Conservation (phyloP, 23 tunicate species). For the Diplosoma virens region DNA sequence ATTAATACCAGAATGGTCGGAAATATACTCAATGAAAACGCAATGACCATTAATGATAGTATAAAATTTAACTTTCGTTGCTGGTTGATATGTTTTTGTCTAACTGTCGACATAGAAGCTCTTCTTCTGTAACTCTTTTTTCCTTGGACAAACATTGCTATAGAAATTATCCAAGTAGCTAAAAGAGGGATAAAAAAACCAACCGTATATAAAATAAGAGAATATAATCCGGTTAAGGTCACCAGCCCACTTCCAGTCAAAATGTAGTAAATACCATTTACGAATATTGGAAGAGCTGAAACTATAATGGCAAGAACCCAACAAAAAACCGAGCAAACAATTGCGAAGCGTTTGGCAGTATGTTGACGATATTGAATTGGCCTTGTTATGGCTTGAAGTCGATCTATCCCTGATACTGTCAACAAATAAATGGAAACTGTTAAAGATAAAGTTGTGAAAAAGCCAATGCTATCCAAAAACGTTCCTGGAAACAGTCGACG, state of each 20-base stretch:
- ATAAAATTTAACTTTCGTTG: slow-evolving; percentile 1
- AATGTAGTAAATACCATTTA: not conserved
- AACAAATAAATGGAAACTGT: slow-evolving; percentile 24
- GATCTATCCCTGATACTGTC: slow-evolving; percentile 27
- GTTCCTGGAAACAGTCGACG: not conserved
- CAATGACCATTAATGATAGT: slow-evolving; percentile 16
- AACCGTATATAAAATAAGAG: slow-evolving; percentile 8
- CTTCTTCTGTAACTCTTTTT: slow-evolving; percentile 13
- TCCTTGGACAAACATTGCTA: slow-evolving; percentile 1
- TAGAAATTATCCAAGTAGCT: slow-evolving; percentile 11
- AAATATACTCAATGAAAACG: slow-evolving; percentile 16
- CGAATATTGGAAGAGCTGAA: not conserved
- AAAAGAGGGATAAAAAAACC: slow-evolving; percentile 18
- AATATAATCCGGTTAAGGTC: not conserved
- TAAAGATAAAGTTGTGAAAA: slow-evolving; percentile 14
- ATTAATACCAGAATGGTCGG: slow-evolving; percentile 23
- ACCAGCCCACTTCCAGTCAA: slow-evolving; percentile 11
- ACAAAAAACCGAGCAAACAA: not conserved
- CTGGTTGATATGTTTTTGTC: slow-evolving; percentile 13
- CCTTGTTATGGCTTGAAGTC: slow-evolving; percentile 7
- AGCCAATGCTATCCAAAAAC: slow-evolving; percentile 1
- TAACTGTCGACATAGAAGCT: not conserved
- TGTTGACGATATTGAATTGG: slow-evolving; percentile 11
- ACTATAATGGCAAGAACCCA: slow-evolving; percentile 4
- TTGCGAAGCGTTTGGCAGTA: slow-evolving; percentile 13